Percentiles rank a stretch among this genome's conserved stretches.
These are phyloP conservation scores for Drosophila ambigua DNA, from an alignment of 1,140 invertebrate genomes.

Conservation along the genomic window DNA sequence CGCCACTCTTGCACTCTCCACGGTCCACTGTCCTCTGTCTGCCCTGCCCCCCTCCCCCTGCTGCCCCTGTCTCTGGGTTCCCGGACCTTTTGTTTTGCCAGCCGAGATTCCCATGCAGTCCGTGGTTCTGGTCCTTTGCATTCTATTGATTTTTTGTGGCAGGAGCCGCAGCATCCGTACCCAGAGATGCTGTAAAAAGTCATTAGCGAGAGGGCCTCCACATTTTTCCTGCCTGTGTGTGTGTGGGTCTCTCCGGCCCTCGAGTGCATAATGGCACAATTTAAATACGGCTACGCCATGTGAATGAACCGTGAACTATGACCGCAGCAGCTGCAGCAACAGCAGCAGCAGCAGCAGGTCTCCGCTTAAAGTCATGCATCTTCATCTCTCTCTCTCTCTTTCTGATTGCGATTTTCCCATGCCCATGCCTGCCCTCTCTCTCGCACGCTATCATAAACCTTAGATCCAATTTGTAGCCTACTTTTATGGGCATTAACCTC, in stretches of 20 bases:
- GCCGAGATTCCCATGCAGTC: conserved; percentile 57
- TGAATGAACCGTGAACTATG: conserved; percentile 75
- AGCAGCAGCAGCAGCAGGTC: conserved; percentile 6
- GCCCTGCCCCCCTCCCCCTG: too few species aligned
- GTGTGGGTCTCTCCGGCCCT: conserved; percentile 20
- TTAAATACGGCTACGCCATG: conserved; percentile 76
- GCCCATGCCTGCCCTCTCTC: too few species aligned
- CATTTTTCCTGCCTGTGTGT: conserved; percentile 1
- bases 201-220: conserved; percentile 59
- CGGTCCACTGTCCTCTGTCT: neutral
- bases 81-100: conserved; percentile 60
- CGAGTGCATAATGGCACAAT: conserved; percentile 79
- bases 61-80: conserved; percentile 4
- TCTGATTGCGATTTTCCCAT: too few species aligned
- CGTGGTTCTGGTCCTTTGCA: conserved; percentile 55
- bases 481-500: too few species aligned
- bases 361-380: conserved; percentile 28
- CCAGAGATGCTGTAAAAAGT: conserved; percentile 73
- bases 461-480: too few species aligned
- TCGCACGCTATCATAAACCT: too few species aligned
- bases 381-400: neutral
- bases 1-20: neutral
- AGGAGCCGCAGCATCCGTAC: neutral
- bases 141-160: conserved; percentile 71
- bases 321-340: conserved; percentile 39